These are phyloP conservation scores for Catocala fraxini DNA, from an alignment of 2,888 invertebrate genomes.

Conservation along the genomic window DNA sequence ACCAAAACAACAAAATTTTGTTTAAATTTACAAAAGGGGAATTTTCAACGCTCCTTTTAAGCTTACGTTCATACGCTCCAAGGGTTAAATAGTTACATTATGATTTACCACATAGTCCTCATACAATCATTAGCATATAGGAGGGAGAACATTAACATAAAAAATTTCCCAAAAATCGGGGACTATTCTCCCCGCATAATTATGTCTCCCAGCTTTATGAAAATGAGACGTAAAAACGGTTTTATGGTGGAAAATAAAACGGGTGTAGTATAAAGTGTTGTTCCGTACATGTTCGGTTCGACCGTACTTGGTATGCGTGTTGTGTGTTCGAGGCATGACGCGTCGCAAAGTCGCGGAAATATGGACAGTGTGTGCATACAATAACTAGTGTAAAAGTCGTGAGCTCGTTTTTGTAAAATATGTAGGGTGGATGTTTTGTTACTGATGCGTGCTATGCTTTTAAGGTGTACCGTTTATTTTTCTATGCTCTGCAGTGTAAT, in stretches of 20 bases:
- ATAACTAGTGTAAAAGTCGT: conserved; percentile 39
- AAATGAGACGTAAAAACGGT: conserved; percentile 75
- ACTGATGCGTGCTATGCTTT: conserved; percentile 25
- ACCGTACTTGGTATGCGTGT: conserved; percentile 57
- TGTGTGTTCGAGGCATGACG: conserved; percentile 37
- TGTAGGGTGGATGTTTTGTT: conserved; percentile 36
- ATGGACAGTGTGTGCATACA: conserved; percentile 50
- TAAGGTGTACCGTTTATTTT: conserved; percentile 12
- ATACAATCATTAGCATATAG: conserved; percentile 74
- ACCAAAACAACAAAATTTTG: conserved; percentile 46
- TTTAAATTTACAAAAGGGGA: conserved; percentile 50
- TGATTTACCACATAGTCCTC: conserved; percentile 64
- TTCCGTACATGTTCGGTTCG: conserved; percentile 47
- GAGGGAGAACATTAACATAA: conserved; percentile 71
- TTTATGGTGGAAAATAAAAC: conserved; percentile 61
- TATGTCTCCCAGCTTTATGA: conserved; percentile 73
- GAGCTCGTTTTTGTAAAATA: conserved; percentile 31
- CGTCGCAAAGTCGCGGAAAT: conserved; percentile 47
- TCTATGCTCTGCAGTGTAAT: too few relatives aligned
- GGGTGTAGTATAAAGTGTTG: conserved; percentile 57
- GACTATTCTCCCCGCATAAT: conserved; percentile 71
- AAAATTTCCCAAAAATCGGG: conserved; percentile 76
- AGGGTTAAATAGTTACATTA: conserved; percentile 70
- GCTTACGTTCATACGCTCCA: conserved; percentile 41
- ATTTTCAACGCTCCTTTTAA: conserved; percentile 47